phyloP scores from a whole-genome alignment of 2,888 invertebrate species.

The Metopia argyrocephala region DNA sequence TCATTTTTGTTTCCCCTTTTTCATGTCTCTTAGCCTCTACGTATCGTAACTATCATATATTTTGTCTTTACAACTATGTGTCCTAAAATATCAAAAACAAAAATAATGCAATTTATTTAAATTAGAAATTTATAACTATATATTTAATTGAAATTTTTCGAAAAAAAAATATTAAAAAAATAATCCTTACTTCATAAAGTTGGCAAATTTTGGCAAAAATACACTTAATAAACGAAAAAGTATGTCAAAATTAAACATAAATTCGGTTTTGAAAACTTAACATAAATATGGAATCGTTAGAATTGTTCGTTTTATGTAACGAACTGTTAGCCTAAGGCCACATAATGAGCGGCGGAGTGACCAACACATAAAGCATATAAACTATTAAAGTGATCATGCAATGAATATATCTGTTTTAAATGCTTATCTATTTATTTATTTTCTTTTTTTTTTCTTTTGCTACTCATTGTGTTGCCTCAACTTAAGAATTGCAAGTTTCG shows the following conservation, averaged over 20 bases:
- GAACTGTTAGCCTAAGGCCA: too few species aligned
- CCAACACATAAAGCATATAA: conserved; percentile 10
- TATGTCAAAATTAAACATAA: background rate
- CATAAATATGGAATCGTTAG: conserved; percentile 11
- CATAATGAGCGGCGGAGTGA: too few species aligned
- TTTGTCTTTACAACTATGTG: conserved; percentile 12
- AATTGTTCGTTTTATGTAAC: too few species aligned
- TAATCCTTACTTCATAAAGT: conserved; percentile 22
- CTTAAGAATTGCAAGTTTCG: too few species aligned
- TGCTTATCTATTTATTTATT: too few species aligned
- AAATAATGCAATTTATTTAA: conserved; percentile 13
- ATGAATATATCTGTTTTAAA: too few species aligned
- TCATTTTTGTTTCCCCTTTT: background rate
- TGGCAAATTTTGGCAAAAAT: conserved; percentile 40
- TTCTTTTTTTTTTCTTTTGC: too few species aligned
- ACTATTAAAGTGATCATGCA: too few species aligned
- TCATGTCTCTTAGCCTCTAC: conserved; percentile 24
- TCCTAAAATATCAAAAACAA: conserved; percentile 14
- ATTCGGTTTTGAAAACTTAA: conserved; percentile 28
- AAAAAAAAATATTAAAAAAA: conserved; percentile 26
- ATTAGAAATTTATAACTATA: conserved; percentile 16
- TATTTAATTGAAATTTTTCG: background rate
- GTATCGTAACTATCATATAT: conserved; percentile 1
- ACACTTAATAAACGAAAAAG: conserved; percentile 12
- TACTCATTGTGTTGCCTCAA: too few species aligned